Base-by-base conservation (phyloP, 2,113 vertebrate species). In the Trinectes maculatus region DNA sequence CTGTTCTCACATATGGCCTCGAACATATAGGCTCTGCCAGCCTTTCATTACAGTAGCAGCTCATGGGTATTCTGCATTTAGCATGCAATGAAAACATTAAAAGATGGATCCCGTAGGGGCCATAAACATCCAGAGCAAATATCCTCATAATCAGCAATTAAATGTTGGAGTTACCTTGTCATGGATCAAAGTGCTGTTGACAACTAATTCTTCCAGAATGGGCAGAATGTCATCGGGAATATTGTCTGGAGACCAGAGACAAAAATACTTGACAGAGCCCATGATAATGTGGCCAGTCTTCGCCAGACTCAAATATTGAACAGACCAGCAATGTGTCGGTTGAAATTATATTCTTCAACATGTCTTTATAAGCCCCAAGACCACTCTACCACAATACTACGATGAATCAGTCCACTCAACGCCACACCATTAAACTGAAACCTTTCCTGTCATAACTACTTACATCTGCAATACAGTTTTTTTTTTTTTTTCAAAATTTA, bases 391-490 rank as follows among this genome's bases (percentile, higher is more conserved):
- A 13, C 3, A 1, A 2, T 1, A 6, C 18, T 8, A 5, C 8
- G 22, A 34, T 68, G 1, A 39, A 68, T 58, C 51, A 51, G 15
- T 29, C 24, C 24, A 28, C 53, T 7, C 34, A 60, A 26, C 25
- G 22, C 33, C 39, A 10, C 22, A 12, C 40, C 46, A 47, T 49
- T 63, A 60, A 55, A 71, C 42, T 58, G 47, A 28, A 25, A 44
- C 37, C 16, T 31, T 28, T 63, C 25, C 53, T 21, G n/a, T 54
- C 42, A 47, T 24, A 59, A 58, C 49, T n/a, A 11, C 37, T 46
- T 67, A 72, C 67, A 72, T 60, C 31, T 56, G 53, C 31, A 31
- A 10, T n/a, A 19, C 29, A 36, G 26, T 61, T 63, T 16, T 36
- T 46, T 49, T 16, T 36, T 46, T 49, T 52, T 49, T 28, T 39